These are phyloP conservation scores for Metellina segmentata DNA, from an alignment of 2,888 invertebrate species.

Conservation along the genomic window DNA sequence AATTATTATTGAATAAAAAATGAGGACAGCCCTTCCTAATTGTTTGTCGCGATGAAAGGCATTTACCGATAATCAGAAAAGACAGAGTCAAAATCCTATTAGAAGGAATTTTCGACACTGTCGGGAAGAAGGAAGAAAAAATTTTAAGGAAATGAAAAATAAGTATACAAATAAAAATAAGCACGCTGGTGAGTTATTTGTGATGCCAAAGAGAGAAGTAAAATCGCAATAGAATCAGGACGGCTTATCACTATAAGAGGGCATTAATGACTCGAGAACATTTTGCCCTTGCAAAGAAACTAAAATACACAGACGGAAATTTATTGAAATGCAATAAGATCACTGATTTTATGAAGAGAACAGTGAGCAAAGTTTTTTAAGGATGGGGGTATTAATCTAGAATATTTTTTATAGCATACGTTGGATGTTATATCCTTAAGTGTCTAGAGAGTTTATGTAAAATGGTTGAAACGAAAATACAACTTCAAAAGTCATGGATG, in stretches of 20 bases:
- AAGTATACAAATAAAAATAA: conserved; percentile 31
- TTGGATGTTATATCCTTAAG: too few species aligned
- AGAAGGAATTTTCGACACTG: conserved; percentile 51
- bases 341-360: too few species aligned
- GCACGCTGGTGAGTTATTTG: background rate
- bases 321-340: too few species aligned
- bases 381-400: too few species aligned
- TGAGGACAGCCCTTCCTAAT: conserved; percentile 67
- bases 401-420: too few species aligned
- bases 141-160: background rate
- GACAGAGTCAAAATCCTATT: conserved; percentile 75
- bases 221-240: background rate
- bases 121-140: background rate
- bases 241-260: conserved; percentile 26
- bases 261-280: background rate
- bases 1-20: conserved; percentile 75
- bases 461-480: too few species aligned
- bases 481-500: too few species aligned
- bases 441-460: too few species aligned
- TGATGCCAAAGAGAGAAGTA: background rate
- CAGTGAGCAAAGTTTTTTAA: too few species aligned
- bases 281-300: background rate
- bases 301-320: too few species aligned
- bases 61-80: conserved; percentile 74
- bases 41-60: conserved; percentile 73